Conservation (phyloP, 2,888 invertebrate genomes). For the Muscina levida region DNA sequence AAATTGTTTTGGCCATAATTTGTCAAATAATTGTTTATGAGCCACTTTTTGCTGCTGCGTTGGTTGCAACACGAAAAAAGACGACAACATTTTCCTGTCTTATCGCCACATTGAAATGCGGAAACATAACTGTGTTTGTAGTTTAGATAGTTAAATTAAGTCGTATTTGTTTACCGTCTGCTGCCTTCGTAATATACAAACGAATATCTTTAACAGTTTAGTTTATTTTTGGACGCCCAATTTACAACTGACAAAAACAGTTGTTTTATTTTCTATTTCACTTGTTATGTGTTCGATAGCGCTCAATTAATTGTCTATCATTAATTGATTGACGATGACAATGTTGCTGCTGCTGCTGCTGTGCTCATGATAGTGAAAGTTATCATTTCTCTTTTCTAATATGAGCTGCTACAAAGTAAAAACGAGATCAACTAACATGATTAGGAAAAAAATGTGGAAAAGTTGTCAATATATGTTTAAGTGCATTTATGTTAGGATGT, state of each 20-base stretch:
- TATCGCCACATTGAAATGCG: not conserved
- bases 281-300: no score
- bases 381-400: not conserved
- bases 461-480: not conserved
- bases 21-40: conserved; percentile 26
- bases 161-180: not conserved
- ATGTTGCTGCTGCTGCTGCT: not conserved
- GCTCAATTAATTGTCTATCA: not conserved
- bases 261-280: no score
- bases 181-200: not conserved
- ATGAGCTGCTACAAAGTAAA: not conserved
- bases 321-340: conserved; percentile 13
- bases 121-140: conserved; percentile 12
- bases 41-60: not conserved
- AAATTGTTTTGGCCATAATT: conserved; percentile 24
- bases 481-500: no score
- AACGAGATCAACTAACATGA: not conserved
- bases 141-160: not conserved
- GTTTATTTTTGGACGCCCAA: not conserved
- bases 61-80: not conserved
- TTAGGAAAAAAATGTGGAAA: not conserved
- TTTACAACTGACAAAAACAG: no score
- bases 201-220: not conserved
- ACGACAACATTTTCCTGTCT: conserved; percentile 11
- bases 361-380: conserved; percentile 16